Conservation (phyloP, 2,797 vertebrate species). For the Mormyrus hasselquistii region DNA sequence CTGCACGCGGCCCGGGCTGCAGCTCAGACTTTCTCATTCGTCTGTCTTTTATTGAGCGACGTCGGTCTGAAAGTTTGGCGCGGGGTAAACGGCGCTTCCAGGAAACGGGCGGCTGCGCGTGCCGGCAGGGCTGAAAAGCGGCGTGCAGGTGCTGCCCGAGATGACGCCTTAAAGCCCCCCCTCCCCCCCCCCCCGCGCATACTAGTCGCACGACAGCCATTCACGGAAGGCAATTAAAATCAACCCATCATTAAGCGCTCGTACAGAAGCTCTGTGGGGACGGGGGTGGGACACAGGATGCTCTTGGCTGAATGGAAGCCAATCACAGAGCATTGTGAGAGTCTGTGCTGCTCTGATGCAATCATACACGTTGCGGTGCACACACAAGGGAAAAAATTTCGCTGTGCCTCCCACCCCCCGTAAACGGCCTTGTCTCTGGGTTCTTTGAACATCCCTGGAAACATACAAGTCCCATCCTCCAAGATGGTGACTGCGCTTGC, state of each 20-base stretch:
- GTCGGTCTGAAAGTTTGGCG: background rate
- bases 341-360: background rate
- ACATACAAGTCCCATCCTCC: background rate
- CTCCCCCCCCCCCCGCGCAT: background rate
- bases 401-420: background rate
- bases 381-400: background rate
- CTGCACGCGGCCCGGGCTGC: background rate
- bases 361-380: background rate
- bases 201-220: conserved; percentile 30
- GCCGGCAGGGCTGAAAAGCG: background rate
- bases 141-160: conserved; percentile 30
- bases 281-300: background rate
- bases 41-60: background rate
- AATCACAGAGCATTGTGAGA: conserved; percentile 37
- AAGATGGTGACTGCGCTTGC: background rate
- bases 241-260: conserved; percentile 35
- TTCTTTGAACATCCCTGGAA: background rate
- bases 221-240: conserved; percentile 36
- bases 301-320: conserved; percentile 26
- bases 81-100: background rate
- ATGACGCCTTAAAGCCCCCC: conserved; percentile 30
- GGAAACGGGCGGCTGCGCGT: background rate
- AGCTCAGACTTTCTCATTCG: background rate
- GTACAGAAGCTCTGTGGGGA: conserved; percentile 30
- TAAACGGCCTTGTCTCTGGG: background rate